Conservation (phyloP, 2,888 invertebrate species). For the Clivina fossor region DNA sequence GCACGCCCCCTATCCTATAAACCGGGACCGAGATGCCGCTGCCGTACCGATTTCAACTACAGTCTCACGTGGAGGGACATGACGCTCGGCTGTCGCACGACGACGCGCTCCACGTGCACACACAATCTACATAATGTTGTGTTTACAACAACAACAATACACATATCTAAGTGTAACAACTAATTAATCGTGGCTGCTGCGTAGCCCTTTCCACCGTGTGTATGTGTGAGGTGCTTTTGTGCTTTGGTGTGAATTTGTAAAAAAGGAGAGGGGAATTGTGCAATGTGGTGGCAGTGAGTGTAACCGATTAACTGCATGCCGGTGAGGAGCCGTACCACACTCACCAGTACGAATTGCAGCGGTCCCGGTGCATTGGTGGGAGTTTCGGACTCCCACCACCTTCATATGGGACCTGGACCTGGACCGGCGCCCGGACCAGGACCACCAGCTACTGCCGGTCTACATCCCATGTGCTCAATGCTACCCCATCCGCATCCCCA, state of each 20-base stretch:
- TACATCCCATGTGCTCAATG: constrained; percentile 50
- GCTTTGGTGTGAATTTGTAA: constrained; percentile 1
- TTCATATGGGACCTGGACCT: constrained; percentile 49
- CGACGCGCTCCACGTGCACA: not conserved
- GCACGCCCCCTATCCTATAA: constrained; percentile 2
- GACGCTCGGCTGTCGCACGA: not conserved
- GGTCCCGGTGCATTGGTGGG: constrained; percentile 38
- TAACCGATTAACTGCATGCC: constrained; percentile 35
- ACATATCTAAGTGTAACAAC: too few species aligned
- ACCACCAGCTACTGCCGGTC: constrained; percentile 51
- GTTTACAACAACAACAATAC: too few species aligned
- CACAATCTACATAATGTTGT: too few species aligned
- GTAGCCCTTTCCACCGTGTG: too few species aligned
- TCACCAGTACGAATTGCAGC: constrained; percentile 40
- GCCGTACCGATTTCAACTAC: not conserved
- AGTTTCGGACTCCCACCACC: constrained; percentile 49
- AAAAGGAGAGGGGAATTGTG: constrained; percentile 1
- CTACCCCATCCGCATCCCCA: constrained; percentile 49
- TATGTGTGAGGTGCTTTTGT: constrained; percentile 9
- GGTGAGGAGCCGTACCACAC: constrained; percentile 37
- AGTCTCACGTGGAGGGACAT: constrained; percentile 21
- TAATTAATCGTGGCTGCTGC: too few species aligned
- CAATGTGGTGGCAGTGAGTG: constrained; percentile 6
- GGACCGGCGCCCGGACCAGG: constrained; percentile 47
- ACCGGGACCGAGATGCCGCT: not conserved